Evolutionary conservation across 2,888 invertebrate genomes (phyloP), one percentile per base, ranked within the genome.

Genomic region (Thumatha senex): DNA sequence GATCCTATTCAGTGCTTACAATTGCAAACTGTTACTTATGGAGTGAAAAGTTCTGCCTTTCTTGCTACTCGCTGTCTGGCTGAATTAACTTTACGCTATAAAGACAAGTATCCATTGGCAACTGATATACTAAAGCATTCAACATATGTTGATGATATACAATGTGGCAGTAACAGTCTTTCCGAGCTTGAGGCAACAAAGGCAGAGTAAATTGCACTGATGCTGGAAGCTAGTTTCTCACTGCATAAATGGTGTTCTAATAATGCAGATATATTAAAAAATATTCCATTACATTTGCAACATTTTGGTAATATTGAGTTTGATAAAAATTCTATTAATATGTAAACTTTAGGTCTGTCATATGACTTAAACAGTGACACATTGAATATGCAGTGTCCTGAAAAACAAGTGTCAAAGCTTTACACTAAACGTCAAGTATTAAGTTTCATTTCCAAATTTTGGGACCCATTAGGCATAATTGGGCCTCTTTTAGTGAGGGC

Each of bases 231-330:
- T 34, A 34, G 44, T 33, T 44, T 44, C 34, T 11, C 31, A 30
- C 34, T 44, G 9, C 44, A 44, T 33, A 44, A 44, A 18, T 44
- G 44, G 44, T 44, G 18, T 18, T 33, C 44, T 1, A 33, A 44
- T 44, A 12, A 44, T 44, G 15, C 7, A 11, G 44, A 33, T 12
- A 33, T 44, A 9, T 33, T 44, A 34, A 31, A 44, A 13, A 14
- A 33, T 44, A 44, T 44, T 10, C 34, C 44, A 34, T 10, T 30
- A 7, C 14, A 44, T 13, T 40, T 40, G n/a, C 15, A n/a, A 24
- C 15, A 15, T 29, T 40, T 40, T 40, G 40, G 15, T 14, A 18
- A 40, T 40, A 15, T 40, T 11, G 29, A 40, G 7, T 40, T 40
- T 40, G 40, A 40, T 40, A 40, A 40, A 15, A 40, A 40, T 40